Base-by-base conservation (phyloP, 1,140 invertebrate species). In the Lepidurus couesii region DNA sequence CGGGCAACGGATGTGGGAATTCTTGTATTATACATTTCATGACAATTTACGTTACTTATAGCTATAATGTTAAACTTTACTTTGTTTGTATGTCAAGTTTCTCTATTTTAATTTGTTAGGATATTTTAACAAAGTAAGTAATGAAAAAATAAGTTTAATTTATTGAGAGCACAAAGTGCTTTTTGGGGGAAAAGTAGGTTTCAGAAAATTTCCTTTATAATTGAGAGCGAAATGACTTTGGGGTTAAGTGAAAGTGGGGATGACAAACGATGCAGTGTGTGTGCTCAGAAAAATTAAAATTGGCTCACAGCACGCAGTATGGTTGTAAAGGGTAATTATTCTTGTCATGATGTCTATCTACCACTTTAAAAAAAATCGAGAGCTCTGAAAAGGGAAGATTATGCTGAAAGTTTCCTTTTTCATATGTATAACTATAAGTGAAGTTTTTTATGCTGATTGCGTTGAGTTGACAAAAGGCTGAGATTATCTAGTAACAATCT, bases 401-500 rank as follows among this genome's bases (percentile, higher is more conserved):
- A 76, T 44, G 65, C 47, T 11, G 44, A 21, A 21, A 34, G 21
- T 24, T 21, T 42, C 43, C 43, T 0, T 11, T 13, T 76, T 44
- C 4, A 44, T 8, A 76, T 76, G 44, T 34, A 76, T 42, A 76
- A n/a, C 24, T 21, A 21, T 65, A 65, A 65, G 16, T 65, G 53
- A 65, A 65, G 53, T 65, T 65, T 65, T 65, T 0, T 42, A 76
- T 76, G 75, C 8, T 77, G 21, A 53, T n/a, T 47, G n/a, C 45
- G 44, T 53, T 26, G 75, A 79, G 53, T 16, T 21, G 13, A 21
- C 21, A 65, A 21, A 21, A n/a, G 53, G 53, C 21, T n/a, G 53
- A 79, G 65, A 11, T 79, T 44, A 75, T 16, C 34, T 75, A 44
- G 34, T 42, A 79, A 10, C 75, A 53, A 11, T 75, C 80, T 79